Percentiles rank a stretch among this genome's conserved stretches.
Conservation (phyloP, 2,113 vertebrate species). For the Orcinus orca region DNA sequence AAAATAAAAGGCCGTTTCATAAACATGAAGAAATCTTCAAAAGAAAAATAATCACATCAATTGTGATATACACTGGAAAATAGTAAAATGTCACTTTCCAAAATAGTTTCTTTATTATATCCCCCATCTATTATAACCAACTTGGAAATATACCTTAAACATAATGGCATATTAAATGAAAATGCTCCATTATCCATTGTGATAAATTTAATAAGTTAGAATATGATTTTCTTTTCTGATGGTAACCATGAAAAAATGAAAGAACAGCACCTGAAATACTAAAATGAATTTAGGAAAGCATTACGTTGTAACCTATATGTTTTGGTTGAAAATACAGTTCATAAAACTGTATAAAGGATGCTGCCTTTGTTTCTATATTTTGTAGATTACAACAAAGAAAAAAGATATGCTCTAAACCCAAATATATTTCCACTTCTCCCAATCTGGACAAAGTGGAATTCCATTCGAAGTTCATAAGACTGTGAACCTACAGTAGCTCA, state of each 20-base stretch:
- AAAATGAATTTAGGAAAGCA: conserved; percentile 67
- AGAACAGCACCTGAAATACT: conserved; percentile 78
- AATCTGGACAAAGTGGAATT: conserved; percentile 61
- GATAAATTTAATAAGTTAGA: conserved; percentile 70
- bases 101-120: conserved; percentile 75
- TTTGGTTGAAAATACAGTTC: conserved; percentile 83
- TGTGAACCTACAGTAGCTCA: conserved; percentile 67
- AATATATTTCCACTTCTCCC: conserved; percentile 62
- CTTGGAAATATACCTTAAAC: conserved; percentile 70
- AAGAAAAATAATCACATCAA: conserved; percentile 63
- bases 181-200: conserved; percentile 74
- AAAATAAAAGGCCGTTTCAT: conserved; percentile 64
- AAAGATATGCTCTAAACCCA: conserved; percentile 57
- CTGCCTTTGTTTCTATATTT: conserved; percentile 62
- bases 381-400: conserved; percentile 49
- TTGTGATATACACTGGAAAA: conserved; percentile 65
- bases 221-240: conserved; percentile 65
- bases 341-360: conserved; percentile 79
- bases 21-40: conserved; percentile 69
- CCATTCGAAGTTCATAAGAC: conserved; percentile 71
- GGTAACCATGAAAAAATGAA: conserved; percentile 63
- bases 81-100: conserved; percentile 46
- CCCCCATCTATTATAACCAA: conserved; percentile 69
- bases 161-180: conserved; percentile 68
- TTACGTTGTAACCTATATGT: conserved; percentile 67